phyloP scores from a whole-genome alignment of 35 echinoderm and acorn worm species.

The Heliocidaris erythrogramma region DNA sequence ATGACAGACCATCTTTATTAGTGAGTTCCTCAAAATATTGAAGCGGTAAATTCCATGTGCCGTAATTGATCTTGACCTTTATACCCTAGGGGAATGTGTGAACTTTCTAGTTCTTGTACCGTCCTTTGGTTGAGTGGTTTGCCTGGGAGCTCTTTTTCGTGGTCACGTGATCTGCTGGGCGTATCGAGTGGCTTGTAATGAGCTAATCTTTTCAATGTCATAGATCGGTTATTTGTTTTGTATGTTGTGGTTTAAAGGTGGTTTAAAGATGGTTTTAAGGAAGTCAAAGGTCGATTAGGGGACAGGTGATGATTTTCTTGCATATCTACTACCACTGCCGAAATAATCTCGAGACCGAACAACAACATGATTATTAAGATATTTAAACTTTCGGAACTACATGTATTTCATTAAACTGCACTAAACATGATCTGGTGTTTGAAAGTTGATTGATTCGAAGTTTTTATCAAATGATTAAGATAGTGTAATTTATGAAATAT shows the following conservation, averaged over 20 bases:
- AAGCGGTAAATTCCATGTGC: neutral
- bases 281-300: neutral
- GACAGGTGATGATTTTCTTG: neutral
- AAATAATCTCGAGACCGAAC: no score
- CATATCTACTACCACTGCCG: no score
- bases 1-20: conserved; percentile 10
- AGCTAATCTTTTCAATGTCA: neutral
- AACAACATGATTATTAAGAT: no score
- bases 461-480: no score
- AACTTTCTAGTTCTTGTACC: neutral
- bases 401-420: no score
- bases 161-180: neutral
- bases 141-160: neutral
- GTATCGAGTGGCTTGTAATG: neutral
- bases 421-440: no score
- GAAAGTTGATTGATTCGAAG: no score
- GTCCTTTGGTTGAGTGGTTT: neutral
- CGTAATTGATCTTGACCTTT: conserved; percentile 1
- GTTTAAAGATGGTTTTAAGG: neutral
- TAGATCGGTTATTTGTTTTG: neutral
- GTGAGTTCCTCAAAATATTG: neutral
- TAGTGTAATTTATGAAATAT: no score
- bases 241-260: conserved; percentile 1
- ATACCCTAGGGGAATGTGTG: neutral
- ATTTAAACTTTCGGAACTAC: no score